Conservation (phyloP, 2,888 invertebrate species). For the Charanyca ferruginea region DNA sequence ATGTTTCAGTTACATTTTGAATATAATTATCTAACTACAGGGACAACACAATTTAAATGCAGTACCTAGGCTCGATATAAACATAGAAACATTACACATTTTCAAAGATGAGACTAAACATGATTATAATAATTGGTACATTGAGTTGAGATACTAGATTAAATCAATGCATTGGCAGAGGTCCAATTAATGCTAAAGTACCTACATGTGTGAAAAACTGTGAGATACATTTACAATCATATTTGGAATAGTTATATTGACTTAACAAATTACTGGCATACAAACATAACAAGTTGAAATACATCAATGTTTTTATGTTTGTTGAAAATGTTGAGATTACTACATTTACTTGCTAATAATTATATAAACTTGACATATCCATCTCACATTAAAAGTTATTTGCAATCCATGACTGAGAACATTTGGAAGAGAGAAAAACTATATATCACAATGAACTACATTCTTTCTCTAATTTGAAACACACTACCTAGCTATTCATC, state of each 20-base stretch:
- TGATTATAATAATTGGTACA: slow-evolving; percentile 17
- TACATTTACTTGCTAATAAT: slow-evolving; percentile 38
- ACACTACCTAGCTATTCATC: slow-evolving; percentile 55
- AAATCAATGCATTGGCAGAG: slow-evolving; percentile 7
- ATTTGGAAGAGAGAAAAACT: slow-evolving; percentile 48
- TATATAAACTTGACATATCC: slow-evolving; percentile 38
- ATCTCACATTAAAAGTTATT: slow-evolving; percentile 43
- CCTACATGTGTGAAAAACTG: slow-evolving; percentile 12
- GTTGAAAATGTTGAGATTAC: slow-evolving; percentile 42
- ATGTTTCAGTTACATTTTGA: slow-evolving; percentile 6
- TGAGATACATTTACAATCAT: slow-evolving; percentile 19
- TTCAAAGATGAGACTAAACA: slow-evolving; percentile 17
- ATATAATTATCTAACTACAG: slow-evolving; percentile 15
- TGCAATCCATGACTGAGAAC: slow-evolving; percentile 38
- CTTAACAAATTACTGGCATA: slow-evolving; percentile 22
- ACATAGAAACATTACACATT: slow-evolving; percentile 35
- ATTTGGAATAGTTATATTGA: slow-evolving; percentile 34
- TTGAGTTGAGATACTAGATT: background rate
- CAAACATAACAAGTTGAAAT: slow-evolving; percentile 12
- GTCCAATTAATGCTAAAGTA: slow-evolving; percentile 14
- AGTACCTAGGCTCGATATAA: slow-evolving; percentile 38
- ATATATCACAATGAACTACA: slow-evolving; percentile 46
- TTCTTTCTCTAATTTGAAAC: slow-evolving; percentile 40
- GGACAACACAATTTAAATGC: slow-evolving; percentile 56
- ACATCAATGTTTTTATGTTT: slow-evolving; percentile 29